phyloP scores from a whole-genome alignment of 2,113 vertebrate species.

The Trogon melanurus region DNA sequence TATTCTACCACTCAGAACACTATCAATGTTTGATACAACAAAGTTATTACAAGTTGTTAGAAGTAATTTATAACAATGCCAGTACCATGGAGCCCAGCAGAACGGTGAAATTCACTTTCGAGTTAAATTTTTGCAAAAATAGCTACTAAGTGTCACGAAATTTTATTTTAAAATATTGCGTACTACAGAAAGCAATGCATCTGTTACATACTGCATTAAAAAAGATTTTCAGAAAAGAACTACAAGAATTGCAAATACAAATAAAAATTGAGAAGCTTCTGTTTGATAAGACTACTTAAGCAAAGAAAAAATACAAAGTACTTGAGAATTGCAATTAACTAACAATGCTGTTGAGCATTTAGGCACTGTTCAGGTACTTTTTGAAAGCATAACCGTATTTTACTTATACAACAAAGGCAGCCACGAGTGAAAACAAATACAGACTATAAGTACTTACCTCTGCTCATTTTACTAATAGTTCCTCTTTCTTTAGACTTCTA shows the following conservation, averaged over 20 bases:
- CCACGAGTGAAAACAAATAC: neutral
- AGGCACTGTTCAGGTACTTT: neutral
- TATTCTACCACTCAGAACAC: neutral
- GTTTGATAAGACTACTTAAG: neutral
- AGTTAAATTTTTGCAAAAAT: neutral
- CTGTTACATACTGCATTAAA: neutral
- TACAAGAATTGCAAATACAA: neutral
- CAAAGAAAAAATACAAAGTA: neutral
- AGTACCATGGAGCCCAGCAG: neutral
- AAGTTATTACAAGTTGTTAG: neutral
- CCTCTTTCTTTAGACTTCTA: conserved; percentile 66
- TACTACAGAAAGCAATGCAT: neutral
- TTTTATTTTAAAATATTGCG: neutral
- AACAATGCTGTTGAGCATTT: neutral
- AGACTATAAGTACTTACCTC: conserved; percentile 64
- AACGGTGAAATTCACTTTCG: neutral
- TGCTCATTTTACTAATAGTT: conserved; percentile 36
- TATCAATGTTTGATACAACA: neutral
- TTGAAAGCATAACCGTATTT: neutral
- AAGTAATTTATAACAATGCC: neutral
- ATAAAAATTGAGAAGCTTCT: neutral
- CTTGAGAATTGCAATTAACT: neutral
- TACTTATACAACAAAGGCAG: neutral
- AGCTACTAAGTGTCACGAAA: neutral
- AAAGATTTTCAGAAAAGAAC: neutral